phyloP scores from a whole-genome alignment of 2,797 vertebrate species.

The Oreortyx pictus region DNA sequence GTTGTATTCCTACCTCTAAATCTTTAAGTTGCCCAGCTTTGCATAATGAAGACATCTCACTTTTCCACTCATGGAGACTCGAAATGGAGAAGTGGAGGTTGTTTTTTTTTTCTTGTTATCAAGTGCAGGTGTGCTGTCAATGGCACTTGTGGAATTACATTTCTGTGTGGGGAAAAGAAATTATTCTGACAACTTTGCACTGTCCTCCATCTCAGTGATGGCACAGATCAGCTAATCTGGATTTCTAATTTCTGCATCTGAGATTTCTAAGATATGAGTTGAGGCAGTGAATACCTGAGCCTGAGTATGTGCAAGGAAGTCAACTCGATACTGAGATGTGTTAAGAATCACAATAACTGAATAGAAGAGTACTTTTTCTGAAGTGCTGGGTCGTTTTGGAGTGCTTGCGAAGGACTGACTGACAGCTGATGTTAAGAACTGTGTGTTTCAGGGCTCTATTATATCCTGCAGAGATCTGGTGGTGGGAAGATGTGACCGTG shows the following conservation, averaged over 20 bases:
- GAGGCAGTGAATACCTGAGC: neutral
- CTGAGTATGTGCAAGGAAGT: neutral
- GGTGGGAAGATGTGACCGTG: neutral
- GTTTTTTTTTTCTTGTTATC: neutral
- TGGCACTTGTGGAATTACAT: neutral
- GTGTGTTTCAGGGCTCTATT: neutral
- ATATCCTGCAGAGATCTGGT: neutral
- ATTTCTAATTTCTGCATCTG: neutral
- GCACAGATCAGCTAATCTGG: neutral
- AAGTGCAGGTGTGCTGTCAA: neutral
- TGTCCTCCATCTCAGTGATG: neutral
- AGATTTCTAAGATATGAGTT: neutral
- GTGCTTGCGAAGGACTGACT: neutral
- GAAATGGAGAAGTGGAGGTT: neutral
- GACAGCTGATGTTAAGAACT: neutral
- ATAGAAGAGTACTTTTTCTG: slow-evolving; percentile 12
- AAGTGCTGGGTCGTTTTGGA: neutral
- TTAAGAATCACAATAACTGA: neutral
- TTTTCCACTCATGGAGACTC: neutral
- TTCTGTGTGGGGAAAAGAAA: neutral
- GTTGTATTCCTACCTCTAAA: neutral
- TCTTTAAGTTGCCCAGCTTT: neutral
- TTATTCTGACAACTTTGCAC: neutral
- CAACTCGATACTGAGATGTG: neutral
- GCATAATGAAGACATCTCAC: neutral